A percentile compares a stretch with the other conserved stretches of the same genome.
Evolutionary conservation across 2,113 vertebrate species (phyloP).

Genomic region (Ictidomys tridecemlineatus): DNA sequence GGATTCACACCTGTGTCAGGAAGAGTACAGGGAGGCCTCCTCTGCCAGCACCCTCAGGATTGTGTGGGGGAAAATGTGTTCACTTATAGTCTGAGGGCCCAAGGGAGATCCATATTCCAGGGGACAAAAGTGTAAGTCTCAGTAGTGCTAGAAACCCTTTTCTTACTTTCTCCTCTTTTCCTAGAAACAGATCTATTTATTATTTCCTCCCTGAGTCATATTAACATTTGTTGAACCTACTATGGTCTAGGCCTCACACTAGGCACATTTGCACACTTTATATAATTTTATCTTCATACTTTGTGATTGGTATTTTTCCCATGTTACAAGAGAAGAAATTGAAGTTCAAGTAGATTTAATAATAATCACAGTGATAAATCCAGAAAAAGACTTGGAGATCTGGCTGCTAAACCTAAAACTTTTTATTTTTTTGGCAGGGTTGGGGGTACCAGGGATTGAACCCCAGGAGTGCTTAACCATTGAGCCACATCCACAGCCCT

Average conservation of each 20-base stretch:
- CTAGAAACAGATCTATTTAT: constrained; percentile 3
- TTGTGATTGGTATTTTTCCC: neutral
- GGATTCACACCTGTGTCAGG: neutral
- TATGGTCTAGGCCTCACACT: neutral
- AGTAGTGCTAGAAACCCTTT: neutral
- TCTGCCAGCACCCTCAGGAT: neutral
- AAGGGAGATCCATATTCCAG: neutral
- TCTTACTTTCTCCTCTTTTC: neutral
- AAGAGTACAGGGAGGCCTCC: neutral
- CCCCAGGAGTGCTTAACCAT: too few relatives aligned
- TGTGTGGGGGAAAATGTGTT: constrained; percentile 24
- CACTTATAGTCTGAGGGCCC: neutral
- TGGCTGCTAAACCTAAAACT: constrained; percentile 34
- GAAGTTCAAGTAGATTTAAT: constrained; percentile 54
- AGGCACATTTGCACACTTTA: neutral
- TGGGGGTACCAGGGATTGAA: too few relatives aligned
- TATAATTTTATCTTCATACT: constrained; percentile 12
- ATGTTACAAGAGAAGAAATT: constrained; percentile 35
- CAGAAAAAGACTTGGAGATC: constrained; percentile 13
- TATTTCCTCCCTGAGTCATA: neutral
- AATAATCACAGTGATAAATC: constrained; percentile 23
- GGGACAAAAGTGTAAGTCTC: neutral
- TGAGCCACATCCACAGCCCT: too few relatives aligned
- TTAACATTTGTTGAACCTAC: constrained; percentile 32
- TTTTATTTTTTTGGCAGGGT: neutral